phyloP scores from a whole-genome alignment of 2,797 vertebrate genomes.

The Clamator glandarius region DNA sequence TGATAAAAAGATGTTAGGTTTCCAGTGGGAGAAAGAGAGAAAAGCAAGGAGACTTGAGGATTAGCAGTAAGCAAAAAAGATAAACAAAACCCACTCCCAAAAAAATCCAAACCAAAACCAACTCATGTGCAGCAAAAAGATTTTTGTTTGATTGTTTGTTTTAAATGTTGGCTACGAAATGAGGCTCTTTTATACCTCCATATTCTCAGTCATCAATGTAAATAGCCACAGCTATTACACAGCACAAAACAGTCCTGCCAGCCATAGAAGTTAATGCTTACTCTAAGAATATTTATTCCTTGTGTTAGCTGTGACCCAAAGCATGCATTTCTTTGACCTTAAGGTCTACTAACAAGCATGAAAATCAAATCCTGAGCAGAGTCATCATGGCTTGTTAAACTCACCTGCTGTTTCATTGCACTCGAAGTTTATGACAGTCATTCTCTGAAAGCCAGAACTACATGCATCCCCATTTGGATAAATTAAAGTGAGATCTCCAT shows the following conservation, averaged over 20 bases:
- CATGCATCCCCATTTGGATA: slow-evolving; percentile 86
- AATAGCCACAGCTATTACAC: background rate
- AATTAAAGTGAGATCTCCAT: slow-evolving; percentile 93
- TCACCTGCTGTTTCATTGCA: slow-evolving; percentile 90
- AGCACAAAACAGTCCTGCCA: background rate
- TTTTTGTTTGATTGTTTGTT: no score
- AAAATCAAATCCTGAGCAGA: background rate
- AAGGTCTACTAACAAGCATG: background rate
- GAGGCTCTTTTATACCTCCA: background rate
- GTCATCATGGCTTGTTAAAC: background rate
- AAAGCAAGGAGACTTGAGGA: background rate
- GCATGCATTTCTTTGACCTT: background rate
- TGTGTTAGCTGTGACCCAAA: background rate
- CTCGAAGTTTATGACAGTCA: slow-evolving; percentile 96
- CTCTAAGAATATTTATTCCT: background rate
- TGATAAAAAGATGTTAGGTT: background rate
- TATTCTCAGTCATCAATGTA: background rate
- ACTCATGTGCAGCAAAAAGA: no score
- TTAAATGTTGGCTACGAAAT: background rate
- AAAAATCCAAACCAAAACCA: no score
- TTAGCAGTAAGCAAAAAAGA: background rate
- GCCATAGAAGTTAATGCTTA: background rate
- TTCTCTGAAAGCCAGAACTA: slow-evolving; percentile 92
- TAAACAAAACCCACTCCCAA: background rate
- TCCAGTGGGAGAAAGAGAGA: background rate